Conservation (phyloP, 2,113 vertebrate genomes). For the Atlantisia rogersi region DNA sequence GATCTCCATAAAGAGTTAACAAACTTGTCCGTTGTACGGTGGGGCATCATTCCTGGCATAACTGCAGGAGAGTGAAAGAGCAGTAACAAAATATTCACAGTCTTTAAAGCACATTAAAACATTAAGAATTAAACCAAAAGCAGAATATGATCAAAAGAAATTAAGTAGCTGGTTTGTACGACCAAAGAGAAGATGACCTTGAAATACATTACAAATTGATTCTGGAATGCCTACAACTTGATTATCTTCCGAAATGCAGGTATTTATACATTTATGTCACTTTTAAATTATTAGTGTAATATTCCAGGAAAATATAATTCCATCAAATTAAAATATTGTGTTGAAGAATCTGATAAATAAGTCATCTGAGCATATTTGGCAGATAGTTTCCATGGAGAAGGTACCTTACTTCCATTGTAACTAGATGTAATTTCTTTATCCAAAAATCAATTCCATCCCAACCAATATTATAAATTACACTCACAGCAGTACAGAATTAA, state of each 20-base stretch:
- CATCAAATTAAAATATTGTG: background rate
- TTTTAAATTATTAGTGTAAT: conserved; percentile 21
- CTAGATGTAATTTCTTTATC: background rate
- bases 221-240: background rate
- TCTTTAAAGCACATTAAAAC: background rate
- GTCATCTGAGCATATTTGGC: background rate
- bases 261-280: background rate
- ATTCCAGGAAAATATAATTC: conserved; percentile 3
- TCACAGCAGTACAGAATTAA: background rate
- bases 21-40: background rate
- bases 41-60: background rate
- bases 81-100: background rate
- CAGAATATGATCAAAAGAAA: background rate
- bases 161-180: background rate
- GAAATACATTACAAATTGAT: background rate
- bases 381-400: conserved; percentile 27
- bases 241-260: background rate
- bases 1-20: background rate
- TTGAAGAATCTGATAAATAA: conserved; percentile 30
- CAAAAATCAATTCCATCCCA: background rate
- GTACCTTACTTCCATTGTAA: background rate
- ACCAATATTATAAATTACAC: conserved; percentile 4
- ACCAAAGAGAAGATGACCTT: background rate
- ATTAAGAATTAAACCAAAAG: background rate
- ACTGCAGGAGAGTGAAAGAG: background rate